Percentiles rank a stretch among this genome's conserved stretches.
Evolutionary conservation across 2,888 invertebrate genomes (phyloP).

Genomic region (Cylloceria caligata): DNA sequence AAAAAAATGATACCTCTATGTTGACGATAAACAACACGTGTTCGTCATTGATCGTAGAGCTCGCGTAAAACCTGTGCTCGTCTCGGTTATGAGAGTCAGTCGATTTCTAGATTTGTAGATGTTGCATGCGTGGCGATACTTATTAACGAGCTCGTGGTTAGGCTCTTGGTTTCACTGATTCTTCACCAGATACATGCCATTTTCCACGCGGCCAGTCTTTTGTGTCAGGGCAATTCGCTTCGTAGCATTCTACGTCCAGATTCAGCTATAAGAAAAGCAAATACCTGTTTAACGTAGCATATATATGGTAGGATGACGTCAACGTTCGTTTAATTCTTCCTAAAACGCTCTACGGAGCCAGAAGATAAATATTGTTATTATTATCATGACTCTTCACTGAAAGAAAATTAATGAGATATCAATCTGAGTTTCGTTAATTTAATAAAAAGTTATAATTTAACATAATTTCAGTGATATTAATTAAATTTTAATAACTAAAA

Average conservation of each 20-base stretch:
- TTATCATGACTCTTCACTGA: neutral
- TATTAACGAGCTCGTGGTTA: slow-evolving; percentile 43
- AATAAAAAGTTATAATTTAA: neutral
- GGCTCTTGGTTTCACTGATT: slow-evolving; percentile 70
- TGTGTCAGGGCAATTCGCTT: slow-evolving; percentile 66
- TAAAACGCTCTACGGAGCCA: neutral
- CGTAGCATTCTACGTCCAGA: slow-evolving; percentile 16
- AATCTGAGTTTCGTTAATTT: neutral
- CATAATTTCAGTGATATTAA: neutral
- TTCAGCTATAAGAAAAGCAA: slow-evolving; percentile 12
- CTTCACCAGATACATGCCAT: slow-evolving; percentile 70
- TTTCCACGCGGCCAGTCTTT: slow-evolving; percentile 69
- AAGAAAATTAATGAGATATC: neutral
- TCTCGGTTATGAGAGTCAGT: slow-evolving; percentile 17
- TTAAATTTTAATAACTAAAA: neutral
- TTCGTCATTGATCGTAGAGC: slow-evolving; percentile 41
- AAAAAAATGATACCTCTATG: slow-evolving; percentile 37
- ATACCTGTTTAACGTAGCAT: slow-evolving; percentile 15
- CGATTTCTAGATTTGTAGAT: slow-evolving; percentile 46
- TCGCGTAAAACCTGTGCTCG: slow-evolving; percentile 1
- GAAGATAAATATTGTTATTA: neutral
- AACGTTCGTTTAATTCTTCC: neutral
- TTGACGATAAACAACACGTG: slow-evolving; percentile 42
- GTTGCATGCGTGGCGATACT: slow-evolving; percentile 50
- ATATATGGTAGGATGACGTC: slow-evolving; percentile 9